Evolutionary conservation across 2,797 vertebrate genomes (phyloP).

Genomic region (Rachycentron canadum): DNA sequence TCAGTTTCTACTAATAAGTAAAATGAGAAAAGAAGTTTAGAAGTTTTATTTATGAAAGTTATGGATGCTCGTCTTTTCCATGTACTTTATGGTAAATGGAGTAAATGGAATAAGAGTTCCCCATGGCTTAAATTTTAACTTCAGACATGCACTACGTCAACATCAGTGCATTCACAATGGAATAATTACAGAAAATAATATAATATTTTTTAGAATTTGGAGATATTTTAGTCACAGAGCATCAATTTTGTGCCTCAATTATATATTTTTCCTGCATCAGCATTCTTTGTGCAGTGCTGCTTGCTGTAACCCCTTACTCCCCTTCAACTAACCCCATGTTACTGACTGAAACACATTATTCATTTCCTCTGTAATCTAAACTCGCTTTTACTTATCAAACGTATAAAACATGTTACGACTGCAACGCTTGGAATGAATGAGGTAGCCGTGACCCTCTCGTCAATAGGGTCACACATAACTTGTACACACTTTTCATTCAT

Average conservation of each 20-base stretch:
- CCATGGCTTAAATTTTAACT: constrained; percentile 84
- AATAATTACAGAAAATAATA: constrained; percentile 85
- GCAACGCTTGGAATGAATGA: constrained; percentile 77
- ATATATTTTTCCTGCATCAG: constrained; percentile 85
- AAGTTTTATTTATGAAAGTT: constrained; percentile 90
- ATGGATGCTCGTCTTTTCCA: constrained; percentile 72
- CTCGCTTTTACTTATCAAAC: constrained; percentile 78
- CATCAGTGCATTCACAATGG: constrained; percentile 78
- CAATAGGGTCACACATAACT: constrained; percentile 64
- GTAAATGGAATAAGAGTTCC: constrained; percentile 56
- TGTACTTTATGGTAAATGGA: constrained; percentile 59
- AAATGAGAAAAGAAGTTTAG: constrained; percentile 84
- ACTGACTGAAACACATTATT: constrained; percentile 84
- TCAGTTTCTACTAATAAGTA: constrained; percentile 88
- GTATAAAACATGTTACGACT: constrained; percentile 70
- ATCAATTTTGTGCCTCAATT: constrained; percentile 87
- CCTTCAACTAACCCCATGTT: constrained; percentile 81
- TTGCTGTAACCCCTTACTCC: constrained; percentile 75
- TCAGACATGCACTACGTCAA: constrained; percentile 78
- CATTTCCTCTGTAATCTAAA: constrained; percentile 85
- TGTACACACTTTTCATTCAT: constrained; percentile 78
- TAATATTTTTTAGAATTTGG: constrained; percentile 89
- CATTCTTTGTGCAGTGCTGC: constrained; percentile 82
- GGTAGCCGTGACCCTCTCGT: constrained; percentile 70
- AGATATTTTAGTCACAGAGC: constrained; percentile 89